These are phyloP conservation scores for Marasmarcha lunaedactyla DNA, from an alignment of 2,888 invertebrate genomes.

Conservation along the genomic window DNA sequence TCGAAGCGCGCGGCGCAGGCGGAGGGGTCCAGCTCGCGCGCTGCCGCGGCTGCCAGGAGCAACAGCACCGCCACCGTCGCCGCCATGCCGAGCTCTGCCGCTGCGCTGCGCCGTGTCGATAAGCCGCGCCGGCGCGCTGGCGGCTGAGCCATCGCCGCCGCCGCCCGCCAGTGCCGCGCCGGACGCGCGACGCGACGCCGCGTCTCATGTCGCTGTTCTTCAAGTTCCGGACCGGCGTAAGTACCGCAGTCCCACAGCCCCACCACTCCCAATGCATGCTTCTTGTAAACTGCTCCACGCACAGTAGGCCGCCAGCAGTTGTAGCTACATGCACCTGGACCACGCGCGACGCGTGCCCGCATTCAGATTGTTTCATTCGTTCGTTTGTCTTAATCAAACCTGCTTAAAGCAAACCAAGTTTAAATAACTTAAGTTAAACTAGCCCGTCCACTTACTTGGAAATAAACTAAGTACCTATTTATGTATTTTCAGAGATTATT, in stretches of 20 bases:
- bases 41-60: conserved; percentile 25
- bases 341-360: no score
- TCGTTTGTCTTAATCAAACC: no score
- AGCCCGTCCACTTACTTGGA: no score
- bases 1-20: conserved; percentile 83
- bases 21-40: conserved; percentile 72
- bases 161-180: conserved; percentile 11
- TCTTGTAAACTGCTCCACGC: neutral
- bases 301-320: no score
- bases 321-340: no score
- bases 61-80: conserved; percentile 29
- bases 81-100: conserved; percentile 21
- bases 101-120: conserved; percentile 2
- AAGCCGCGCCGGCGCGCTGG: neutral
- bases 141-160: conserved; percentile 4
- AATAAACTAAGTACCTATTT: no score
- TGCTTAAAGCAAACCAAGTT: no score
- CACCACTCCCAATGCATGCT: conserved; percentile 2
- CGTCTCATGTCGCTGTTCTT: conserved; percentile 60
- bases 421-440: no score
- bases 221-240: conserved; percentile 65
- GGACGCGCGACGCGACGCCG: conserved; percentile 18
- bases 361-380: no score
- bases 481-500: no score
- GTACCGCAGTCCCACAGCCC: conserved; percentile 24